These are phyloP conservation scores for Notocelia uddmanniana DNA, from an alignment of 2,888 invertebrate species.

Conservation along the genomic window DNA sequence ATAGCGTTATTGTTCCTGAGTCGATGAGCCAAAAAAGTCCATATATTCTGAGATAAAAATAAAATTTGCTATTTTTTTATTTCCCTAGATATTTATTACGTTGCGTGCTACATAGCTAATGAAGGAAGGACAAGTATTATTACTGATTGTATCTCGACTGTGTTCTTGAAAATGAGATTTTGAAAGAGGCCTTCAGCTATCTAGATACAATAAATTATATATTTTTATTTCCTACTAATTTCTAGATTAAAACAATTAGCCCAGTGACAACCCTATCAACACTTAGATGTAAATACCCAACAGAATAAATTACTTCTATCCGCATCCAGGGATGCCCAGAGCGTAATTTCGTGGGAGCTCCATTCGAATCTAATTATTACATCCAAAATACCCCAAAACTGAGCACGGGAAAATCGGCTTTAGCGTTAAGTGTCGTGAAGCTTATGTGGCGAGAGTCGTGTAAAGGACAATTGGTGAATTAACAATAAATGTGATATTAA, in stretches of 20 bases:
- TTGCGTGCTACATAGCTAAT: no score
- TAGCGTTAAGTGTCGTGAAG: neutral
- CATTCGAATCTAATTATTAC: conserved; percentile 30
- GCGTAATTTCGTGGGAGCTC: conserved; percentile 25
- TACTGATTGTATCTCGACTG: no score
- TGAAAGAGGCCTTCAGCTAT: no score
- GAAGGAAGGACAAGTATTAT: no score
- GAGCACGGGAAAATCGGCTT: conserved; percentile 1
- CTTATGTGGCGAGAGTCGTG: neutral
- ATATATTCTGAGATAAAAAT: no score
- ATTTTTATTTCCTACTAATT: neutral
- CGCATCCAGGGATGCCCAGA: conserved; percentile 17
- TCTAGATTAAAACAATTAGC: neutral
- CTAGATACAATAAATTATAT: no score
- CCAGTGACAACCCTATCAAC: conserved; percentile 22
- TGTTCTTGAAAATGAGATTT: no score
- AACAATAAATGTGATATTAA: conserved; percentile 11
- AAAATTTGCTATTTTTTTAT: no score
- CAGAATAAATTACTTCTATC: neutral
- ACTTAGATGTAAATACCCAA: conserved; percentile 17
- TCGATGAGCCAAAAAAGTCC: no score
- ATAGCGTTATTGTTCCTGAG: no score
- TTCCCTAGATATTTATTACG: no score
- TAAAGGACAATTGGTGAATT: conserved; percentile 5
- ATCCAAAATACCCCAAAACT: neutral